These are phyloP conservation scores for Hemithea aestivaria DNA, from an alignment of 2,888 invertebrate genomes.

Conservation along the genomic window DNA sequence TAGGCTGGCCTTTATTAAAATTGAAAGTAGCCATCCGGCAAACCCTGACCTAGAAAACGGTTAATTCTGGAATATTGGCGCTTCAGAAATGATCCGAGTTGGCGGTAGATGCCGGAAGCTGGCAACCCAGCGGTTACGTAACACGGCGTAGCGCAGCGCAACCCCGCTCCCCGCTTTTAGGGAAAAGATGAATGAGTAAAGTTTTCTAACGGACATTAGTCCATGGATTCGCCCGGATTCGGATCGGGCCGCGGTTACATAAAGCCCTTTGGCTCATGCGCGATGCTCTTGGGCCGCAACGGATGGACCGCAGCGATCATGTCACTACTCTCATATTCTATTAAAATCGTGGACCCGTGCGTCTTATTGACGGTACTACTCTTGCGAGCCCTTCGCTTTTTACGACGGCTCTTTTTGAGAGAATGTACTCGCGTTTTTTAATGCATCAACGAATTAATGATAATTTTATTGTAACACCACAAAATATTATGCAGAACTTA, in stretches of 20 bases:
- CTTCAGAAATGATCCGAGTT: no score
- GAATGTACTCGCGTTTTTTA: no score
- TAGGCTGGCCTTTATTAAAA: no score
- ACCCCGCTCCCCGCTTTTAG: conserved; percentile 67
- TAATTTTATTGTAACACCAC: no score
- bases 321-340: no score
- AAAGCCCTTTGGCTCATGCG: conserved; percentile 60
- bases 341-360: no score
- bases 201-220: conserved; percentile 71
- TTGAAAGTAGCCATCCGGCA: no score
- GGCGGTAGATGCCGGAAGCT: conserved; percentile 45
- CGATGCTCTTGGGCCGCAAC: conserved; percentile 30
- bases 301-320: conserved; percentile 4
- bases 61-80: neutral
- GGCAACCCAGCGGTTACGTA: conserved; percentile 62
- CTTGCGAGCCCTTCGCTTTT: no score
- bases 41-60: neutral
- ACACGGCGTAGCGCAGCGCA: conserved; percentile 66
- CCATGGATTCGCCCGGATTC: conserved; percentile 62
- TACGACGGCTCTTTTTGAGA: no score
- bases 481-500: no score
- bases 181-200: conserved; percentile 77
- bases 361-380: no score
- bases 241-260: conserved; percentile 62
- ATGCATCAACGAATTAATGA: no score